A percentile compares a stretch with the other conserved stretches of the same genome.
These are phyloP conservation scores for Urocyon cinereoargenteus DNA, from an alignment of 2,797 vertebrate genomes.

Conservation along the genomic window DNA sequence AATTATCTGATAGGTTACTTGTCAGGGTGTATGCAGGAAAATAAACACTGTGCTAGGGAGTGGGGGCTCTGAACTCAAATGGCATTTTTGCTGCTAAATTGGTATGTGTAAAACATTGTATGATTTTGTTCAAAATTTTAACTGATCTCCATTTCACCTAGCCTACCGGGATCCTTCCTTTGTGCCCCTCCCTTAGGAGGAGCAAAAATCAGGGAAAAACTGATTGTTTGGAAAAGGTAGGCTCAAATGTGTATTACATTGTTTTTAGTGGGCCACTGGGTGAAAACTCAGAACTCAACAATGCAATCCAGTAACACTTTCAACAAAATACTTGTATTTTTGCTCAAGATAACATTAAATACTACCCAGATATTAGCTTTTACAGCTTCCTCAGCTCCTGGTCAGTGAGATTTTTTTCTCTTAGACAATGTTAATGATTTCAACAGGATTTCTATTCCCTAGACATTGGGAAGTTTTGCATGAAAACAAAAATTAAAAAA, in stretches of 20 bases:
- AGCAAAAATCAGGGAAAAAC: background rate
- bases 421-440: background rate
- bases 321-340: background rate
- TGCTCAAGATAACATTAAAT: background rate
- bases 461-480: background rate
- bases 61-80: background rate
- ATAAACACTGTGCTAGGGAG: background rate
- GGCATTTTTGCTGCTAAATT: background rate
- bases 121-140: background rate
- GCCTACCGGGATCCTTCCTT: background rate
- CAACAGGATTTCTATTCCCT: background rate
- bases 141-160: background rate
- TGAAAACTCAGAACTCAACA: background rate
- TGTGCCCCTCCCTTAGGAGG: background rate
- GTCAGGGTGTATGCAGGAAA: background rate
- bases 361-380: background rate
- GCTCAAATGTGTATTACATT: background rate
- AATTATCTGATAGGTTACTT: background rate
- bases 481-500: rapidly evolving
- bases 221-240: background rate
- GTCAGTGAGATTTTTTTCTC: background rate
- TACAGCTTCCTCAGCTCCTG: background rate
- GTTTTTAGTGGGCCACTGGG: background rate
- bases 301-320: background rate
- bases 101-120: background rate